Base-by-base conservation (phyloP, 2,113 vertebrate species). In the Butorides virescens region DNA sequence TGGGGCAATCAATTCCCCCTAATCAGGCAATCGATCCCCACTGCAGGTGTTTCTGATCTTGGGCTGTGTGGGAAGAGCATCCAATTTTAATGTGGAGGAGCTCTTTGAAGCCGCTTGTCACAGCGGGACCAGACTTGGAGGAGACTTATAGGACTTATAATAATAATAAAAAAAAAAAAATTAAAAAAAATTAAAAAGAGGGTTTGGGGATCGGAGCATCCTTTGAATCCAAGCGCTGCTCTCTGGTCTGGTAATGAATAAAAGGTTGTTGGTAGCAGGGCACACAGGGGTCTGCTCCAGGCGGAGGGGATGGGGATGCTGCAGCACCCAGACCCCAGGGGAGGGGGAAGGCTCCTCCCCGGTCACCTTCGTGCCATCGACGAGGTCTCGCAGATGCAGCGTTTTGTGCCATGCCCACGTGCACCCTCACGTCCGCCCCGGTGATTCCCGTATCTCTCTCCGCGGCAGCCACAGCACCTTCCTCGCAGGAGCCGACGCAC, bases 1-100 rank as follows among this genome's bases (percentile, higher is more conserved):
- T 89, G 52, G 91, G 90, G 88, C 98, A 98, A 99, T 99, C 99
- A 98, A 99, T 99, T 95, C 94, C 93, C 96, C 97, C 97, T 98
- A 98, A 99, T 98, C 99, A 98, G 98, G 98, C 96, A 58, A 98
- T 99, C 98, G 95, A 93, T 97, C 95, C n/a, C 66, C 92, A 8
- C 95, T 66, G 97, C 98, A 94, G 96, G 96, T 95, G 97, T 90
- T 97, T 90, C 98, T 96, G 84, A 96, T 96, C 94, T 90, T 11
- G 55, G 91, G 86, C 92, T 37, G 37, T 2, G 25, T 2, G 0
- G 63, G 62, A 66, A 80, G 72, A 67, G 62, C 25, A 53, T 23
- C 32, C 1, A 8, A 36, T 78, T 79, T 58, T 63, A 19, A 49
- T 32, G 27, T 30, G 32, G 70, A 79, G 62, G 37, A 46, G 15